Conservation (phyloP, 92 coral and sea anemone genomes). For the Palythoa heliodiscus region DNA sequence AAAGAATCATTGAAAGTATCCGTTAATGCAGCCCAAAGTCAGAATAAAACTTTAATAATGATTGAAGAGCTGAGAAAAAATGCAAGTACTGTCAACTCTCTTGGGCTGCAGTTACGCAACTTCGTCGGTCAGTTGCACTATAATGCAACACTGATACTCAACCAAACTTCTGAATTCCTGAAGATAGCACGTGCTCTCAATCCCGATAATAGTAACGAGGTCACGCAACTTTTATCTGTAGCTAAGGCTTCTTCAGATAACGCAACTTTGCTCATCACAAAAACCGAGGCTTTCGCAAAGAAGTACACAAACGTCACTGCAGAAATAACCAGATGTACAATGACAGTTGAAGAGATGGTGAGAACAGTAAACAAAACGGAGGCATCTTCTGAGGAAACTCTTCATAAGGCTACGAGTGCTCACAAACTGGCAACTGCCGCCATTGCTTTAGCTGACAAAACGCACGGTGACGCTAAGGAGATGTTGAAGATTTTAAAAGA, state of each 20-base stretch:
- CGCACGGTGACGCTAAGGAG: conserved; percentile 72
- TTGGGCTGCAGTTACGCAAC: conserved; percentile 45
- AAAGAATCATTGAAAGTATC: conserved; percentile 33
- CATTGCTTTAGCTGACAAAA: conserved; percentile 69
- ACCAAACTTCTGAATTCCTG: conserved; percentile 49
- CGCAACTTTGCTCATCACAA: conserved; percentile 47
- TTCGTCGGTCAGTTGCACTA: conserved; percentile 50
- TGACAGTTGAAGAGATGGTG: conserved; percentile 48
- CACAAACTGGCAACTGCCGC: conserved; percentile 68
- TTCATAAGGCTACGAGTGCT: conserved; percentile 67
- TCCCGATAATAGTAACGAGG: conserved; percentile 49
- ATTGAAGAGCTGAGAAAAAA: conserved; percentile 42
- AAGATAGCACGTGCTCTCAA: conserved; percentile 44
- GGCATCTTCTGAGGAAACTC: conserved; percentile 49
- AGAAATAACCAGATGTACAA: conserved; percentile 47
- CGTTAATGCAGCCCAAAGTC: conserved; percentile 8
- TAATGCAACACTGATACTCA: conserved; percentile 64
- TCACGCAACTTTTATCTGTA: conserved; percentile 52
- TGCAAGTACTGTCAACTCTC: conserved; percentile 36
- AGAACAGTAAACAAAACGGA: conserved; percentile 43
- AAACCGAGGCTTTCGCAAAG: conserved; percentile 44
- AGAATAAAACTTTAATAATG: conserved; percentile 33
- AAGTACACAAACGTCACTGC: conserved; percentile 48
- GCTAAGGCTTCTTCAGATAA: conserved; percentile 44
- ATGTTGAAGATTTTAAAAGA: conserved; percentile 67